A percentile compares a stretch with the other conserved stretches of the same genome.
phyloP scores from a whole-genome alignment of 1,140 invertebrate genomes.

The Helicoverpa armigera region DNA sequence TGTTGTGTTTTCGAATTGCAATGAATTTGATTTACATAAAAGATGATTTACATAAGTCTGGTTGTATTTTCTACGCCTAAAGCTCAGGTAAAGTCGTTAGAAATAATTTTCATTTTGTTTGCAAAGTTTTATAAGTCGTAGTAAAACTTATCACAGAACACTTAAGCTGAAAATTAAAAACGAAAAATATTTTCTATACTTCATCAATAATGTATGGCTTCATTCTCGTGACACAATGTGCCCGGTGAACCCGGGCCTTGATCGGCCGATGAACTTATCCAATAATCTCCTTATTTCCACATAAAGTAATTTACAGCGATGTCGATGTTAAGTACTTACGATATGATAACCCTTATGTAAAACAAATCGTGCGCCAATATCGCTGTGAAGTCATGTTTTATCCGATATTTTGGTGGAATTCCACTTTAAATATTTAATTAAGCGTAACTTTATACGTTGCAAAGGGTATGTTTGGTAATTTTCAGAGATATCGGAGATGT shows the following conservation, averaged over 20 bases:
- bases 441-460: slow-evolving; percentile 16
- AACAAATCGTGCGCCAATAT: slow-evolving; percentile 20
- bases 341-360: slow-evolving; percentile 39
- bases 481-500: slow-evolving; percentile 1
- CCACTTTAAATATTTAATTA: slow-evolving; percentile 3
- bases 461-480: slow-evolving; percentile 4
- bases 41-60: too few species aligned
- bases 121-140: too few species aligned
- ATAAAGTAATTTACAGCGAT: slow-evolving; percentile 40
- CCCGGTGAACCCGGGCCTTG: not conserved
- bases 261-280: slow-evolving; percentile 41
- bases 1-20: too few species aligned
- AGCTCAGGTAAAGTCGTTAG: too few species aligned
- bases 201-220: too few species aligned
- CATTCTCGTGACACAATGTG: slow-evolving; percentile 21
- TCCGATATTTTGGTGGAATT: slow-evolving; percentile 5
- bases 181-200: too few species aligned
- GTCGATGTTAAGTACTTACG: slow-evolving; percentile 25
- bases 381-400: slow-evolving; percentile 17
- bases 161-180: too few species aligned
- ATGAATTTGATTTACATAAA: too few species aligned
- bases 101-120: too few species aligned
- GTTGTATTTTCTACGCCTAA: too few species aligned
- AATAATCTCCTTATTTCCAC: slow-evolving; percentile 43
- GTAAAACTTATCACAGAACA: too few species aligned